These are phyloP conservation scores for Chanos chanos DNA, from an alignment of 2,797 vertebrate species.

Conservation along the genomic window DNA sequence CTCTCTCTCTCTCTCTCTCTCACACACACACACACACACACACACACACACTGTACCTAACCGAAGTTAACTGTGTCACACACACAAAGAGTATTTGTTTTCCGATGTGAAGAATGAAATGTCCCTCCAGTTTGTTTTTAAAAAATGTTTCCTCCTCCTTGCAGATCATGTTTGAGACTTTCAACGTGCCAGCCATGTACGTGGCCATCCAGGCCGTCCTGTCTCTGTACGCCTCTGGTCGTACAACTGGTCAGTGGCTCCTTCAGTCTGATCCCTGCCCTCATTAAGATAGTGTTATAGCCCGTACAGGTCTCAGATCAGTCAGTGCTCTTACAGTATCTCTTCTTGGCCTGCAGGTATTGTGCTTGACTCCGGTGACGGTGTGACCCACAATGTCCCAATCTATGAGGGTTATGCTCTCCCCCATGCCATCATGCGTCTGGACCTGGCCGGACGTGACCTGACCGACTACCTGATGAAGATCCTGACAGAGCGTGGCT, in stretches of 20 bases:
- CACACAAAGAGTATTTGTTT: no score
- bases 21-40: no score
- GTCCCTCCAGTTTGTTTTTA: no score
- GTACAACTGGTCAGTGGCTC: slow-evolving; percentile 53
- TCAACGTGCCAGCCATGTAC: slow-evolving; percentile 63
- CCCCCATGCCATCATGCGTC: slow-evolving; percentile 56
- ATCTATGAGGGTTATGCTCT: slow-evolving; percentile 54
- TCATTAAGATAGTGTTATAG: background rate
- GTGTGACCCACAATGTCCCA: slow-evolving; percentile 56
- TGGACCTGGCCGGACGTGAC: slow-evolving; percentile 52
- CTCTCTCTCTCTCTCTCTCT: no score
- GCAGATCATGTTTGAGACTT: slow-evolving; percentile 71
- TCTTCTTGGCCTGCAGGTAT: slow-evolving; percentile 40
- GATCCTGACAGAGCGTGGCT: slow-evolving; percentile 55
- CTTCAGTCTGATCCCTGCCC: background rate
- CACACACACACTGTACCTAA: no score
- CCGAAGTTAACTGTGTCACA: no score
- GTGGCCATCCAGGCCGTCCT: slow-evolving; percentile 62
- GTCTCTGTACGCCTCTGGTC: slow-evolving; percentile 61
- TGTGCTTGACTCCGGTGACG: slow-evolving; percentile 55
- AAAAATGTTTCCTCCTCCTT: background rate
- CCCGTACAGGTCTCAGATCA: no score
- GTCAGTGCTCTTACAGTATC: background rate
- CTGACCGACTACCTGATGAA: slow-evolving; percentile 60
- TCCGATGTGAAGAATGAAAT: no score